Evolutionary conservation across 2,797 vertebrate genomes (phyloP).

Genomic region (Catamblyrhynchus diadema): DNA sequence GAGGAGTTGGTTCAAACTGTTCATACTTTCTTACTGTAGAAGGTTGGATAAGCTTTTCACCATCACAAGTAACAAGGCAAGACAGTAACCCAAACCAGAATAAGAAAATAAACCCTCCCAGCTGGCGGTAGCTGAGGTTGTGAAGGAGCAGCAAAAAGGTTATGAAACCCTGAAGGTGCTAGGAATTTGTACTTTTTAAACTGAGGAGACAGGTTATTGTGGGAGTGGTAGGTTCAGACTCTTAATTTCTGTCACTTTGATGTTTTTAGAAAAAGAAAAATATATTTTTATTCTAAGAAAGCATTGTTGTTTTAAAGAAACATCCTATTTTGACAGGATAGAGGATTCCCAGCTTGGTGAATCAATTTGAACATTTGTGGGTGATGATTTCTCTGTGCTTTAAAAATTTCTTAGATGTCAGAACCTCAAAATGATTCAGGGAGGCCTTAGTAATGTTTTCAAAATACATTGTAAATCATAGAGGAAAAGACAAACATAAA

Average conservation of each 20-base stretch:
- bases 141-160: background rate
- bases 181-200: slow-evolving; percentile 10
- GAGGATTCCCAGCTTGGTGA: background rate
- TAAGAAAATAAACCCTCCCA: slow-evolving; percentile 36
- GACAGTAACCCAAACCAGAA: slow-evolving; percentile 3
- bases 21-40: background rate
- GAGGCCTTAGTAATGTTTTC: background rate
- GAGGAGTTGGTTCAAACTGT: background rate
- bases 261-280: background rate
- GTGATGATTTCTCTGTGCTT: background rate
- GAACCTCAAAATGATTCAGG: background rate
- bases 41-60: background rate
- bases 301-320: background rate
- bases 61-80: background rate
- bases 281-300: background rate
- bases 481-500: background rate
- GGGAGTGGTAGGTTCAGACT: background rate
- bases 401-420: background rate
- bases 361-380: background rate
- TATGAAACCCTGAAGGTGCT: slow-evolving; percentile 14
- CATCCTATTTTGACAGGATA: background rate
- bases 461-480: background rate
- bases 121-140: background rate
- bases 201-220: background rate
- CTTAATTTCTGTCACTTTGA: background rate